Conservation (phyloP, 2,113 vertebrate genomes). For the Steatornis caripensis region DNA sequence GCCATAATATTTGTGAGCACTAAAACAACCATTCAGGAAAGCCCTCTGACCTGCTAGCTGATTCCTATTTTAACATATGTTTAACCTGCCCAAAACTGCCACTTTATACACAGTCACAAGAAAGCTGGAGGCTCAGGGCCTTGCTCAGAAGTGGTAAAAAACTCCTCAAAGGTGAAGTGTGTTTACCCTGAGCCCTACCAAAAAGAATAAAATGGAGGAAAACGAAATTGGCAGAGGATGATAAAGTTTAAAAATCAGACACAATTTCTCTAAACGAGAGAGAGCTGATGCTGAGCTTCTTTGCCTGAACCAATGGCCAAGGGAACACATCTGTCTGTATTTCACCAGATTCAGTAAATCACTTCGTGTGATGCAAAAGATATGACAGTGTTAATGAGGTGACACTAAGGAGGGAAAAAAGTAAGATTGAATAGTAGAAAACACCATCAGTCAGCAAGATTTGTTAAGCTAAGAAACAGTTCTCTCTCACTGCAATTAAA, state of each 20-base stretch:
- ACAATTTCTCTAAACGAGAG: neutral
- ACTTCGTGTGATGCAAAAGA: neutral
- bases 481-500: neutral
- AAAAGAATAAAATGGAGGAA: neutral
- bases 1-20: neutral
- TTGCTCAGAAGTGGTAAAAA: neutral
- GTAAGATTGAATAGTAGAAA: neutral
- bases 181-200: neutral
- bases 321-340: neutral
- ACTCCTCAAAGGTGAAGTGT: neutral
- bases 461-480: neutral
- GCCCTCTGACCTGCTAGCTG: neutral
- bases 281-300: neutral
- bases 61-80: neutral
- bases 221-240: neutral
- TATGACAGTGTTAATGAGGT: neutral
- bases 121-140: neutral
- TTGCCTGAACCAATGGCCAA: neutral
- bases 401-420: neutral
- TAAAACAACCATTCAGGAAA: neutral
- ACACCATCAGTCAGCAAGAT: neutral
- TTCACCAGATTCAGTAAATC: neutral
- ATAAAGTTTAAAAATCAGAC: neutral
- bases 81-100: neutral
- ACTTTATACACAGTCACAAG: neutral